Evolutionary conservation across 92 coral and sea anemone genomes (phyloP), one percentile per base, ranked within the genome.

Genomic region (Parazoanthus swiftii): DNA sequence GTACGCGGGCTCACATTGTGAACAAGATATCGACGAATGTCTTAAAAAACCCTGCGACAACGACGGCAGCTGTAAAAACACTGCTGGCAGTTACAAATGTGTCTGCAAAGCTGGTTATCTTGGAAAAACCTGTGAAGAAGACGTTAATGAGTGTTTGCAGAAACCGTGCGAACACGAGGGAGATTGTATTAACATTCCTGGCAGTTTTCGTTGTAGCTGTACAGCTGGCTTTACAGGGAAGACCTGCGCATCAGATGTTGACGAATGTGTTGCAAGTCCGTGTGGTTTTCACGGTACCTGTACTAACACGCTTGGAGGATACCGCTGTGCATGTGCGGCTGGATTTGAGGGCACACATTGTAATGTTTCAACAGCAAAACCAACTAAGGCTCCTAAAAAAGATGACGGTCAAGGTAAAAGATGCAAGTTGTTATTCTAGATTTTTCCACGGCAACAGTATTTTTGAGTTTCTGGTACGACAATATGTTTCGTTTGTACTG

Each of bases 181-280:
- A 5, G 48, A 80, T 13, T 80, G 85, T 56, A 42, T 16, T 5
- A 80, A 80, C 35, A 80, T n/a, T 13, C 46, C 29, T 4, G 85
- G 85, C 4, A 20, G 72, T 67, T 80, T 46, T 16, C 33, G 26
- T 2, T 80, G 85, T 43, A 80, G 26, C 18, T 80, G 85, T 35
- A 18, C 68, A 80, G 71, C 71, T 29, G 85, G 85, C 46, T 80
- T 14, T 58, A 58, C 85, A 33, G 85, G 85, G 21, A 20, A 80
- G 23, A 80, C 26, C 20, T 80, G 85, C 71, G 85, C 68, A 36
- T 43, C 20, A 36, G 85, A 80, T 35, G 71, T 80, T 1, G 85
- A 80, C 68, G 85, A 80, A 56, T 80, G 85, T 6, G 38, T 20
- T 29, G 8, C 25, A 48, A 80, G 8, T 44, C 73, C 85, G 6